Evolutionary conservation across 2,888 invertebrate genomes (phyloP).

Genomic region (Drosophila macrothrix): DNA sequence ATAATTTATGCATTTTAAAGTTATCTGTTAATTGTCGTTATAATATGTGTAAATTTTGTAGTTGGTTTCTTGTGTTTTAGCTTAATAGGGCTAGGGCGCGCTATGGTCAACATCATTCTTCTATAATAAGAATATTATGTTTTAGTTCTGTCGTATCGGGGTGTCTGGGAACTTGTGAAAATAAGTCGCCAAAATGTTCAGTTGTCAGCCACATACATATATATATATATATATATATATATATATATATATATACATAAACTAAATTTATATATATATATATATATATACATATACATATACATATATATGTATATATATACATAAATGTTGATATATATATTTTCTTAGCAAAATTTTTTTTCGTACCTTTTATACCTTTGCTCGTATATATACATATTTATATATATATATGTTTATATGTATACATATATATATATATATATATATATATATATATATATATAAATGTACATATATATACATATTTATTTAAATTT

Average conservation of each 20-base stretch:
- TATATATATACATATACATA: constrained; percentile 15
- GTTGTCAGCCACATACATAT: constrained; percentile 31
- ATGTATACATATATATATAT: constrained; percentile 12
- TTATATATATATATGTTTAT: background rate
- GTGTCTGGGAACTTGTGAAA: constrained; percentile 54
- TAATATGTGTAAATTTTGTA: constrained; percentile 46
- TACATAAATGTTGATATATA: constrained; percentile 42
- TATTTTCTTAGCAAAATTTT: constrained; percentile 67
- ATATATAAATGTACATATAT: constrained; percentile 35
- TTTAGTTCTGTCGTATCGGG: constrained; percentile 32
- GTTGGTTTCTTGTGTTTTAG: constrained; percentile 21
- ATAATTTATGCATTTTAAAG: constrained; percentile 47
- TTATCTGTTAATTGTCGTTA: constrained; percentile 38
- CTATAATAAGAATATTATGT: constrained; percentile 9
- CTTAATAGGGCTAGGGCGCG: constrained; percentile 61
- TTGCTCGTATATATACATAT: constrained; percentile 36
- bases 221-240: constrained; percentile 37
- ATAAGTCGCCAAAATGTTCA: constrained; percentile 57
- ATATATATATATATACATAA: constrained; percentile 36
- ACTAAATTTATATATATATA: constrained; percentile 44
- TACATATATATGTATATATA: constrained; percentile 27
- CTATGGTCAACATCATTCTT: constrained; percentile 64
- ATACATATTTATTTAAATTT: constrained; percentile 26
- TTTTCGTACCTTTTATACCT: constrained; percentile 39
- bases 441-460: constrained; percentile 6